Percentiles rank a stretch among this genome's conserved stretches.
Evolutionary conservation across 2,888 invertebrate species (phyloP).

Genomic region (Lasioglossum calceatum): DNA sequence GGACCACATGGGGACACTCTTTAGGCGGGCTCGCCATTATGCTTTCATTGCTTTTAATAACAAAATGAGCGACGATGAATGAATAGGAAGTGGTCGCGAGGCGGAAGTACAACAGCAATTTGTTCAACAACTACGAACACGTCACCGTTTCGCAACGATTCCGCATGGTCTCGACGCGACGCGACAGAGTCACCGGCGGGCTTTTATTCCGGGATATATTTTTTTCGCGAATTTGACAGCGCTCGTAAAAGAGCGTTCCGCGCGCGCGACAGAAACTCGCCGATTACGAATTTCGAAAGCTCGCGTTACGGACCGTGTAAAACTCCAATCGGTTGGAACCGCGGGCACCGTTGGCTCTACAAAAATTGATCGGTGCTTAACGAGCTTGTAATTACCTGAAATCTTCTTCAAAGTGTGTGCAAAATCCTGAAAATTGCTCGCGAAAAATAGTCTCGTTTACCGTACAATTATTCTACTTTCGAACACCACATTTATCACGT

Average conservation of each 20-base stretch:
- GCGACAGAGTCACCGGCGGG: background rate
- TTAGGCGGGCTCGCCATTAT: background rate
- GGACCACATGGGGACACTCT: background rate
- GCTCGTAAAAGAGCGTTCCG: constrained; percentile 21
- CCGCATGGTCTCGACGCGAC: background rate
- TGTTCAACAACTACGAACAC: background rate
- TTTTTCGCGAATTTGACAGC: constrained; percentile 17
- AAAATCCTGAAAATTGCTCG: background rate
- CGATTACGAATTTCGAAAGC: constrained; percentile 32
- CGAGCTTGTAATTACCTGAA: constrained; percentile 9
- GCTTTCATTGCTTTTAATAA: constrained; percentile 1
- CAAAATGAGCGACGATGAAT: background rate
- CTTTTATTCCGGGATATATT: constrained; percentile 24
- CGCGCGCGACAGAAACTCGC: constrained; percentile 13
- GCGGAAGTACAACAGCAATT: background rate
- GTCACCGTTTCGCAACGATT: constrained; percentile 12
- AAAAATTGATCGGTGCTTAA: constrained; percentile 25
- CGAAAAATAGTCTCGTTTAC: background rate
- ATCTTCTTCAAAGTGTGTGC: background rate
- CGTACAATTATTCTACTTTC: background rate
- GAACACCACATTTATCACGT: background rate
- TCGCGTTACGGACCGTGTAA: constrained; percentile 26
- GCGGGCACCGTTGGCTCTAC: background rate
- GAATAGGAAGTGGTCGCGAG: background rate
- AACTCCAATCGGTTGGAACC: constrained; percentile 16